Evolutionary conservation across 2,888 invertebrate species (phyloP).

Genomic region (Melieria omissa): DNA sequence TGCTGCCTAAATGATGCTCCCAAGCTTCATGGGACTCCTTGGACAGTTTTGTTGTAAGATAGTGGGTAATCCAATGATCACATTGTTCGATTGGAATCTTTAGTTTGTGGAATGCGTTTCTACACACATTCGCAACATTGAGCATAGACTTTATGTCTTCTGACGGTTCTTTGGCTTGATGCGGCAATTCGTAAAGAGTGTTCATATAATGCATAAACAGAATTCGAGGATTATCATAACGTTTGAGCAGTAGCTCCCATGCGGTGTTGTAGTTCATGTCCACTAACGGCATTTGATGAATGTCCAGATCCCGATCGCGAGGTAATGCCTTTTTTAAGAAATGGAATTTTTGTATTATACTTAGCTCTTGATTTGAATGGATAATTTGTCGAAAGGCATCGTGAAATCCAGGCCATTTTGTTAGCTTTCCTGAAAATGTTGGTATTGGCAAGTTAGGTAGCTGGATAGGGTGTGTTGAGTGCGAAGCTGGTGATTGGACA

Average conservation of each 20-base stretch:
- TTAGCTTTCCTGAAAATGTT: constrained; percentile 33
- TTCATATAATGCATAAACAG: constrained; percentile 11
- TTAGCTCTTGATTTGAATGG: constrained; percentile 28
- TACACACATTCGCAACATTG: constrained; percentile 6
- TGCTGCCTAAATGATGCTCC: constrained; percentile 1
- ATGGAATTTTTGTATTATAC: constrained; percentile 35
- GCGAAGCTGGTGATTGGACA: not conserved
- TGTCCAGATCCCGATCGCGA: constrained; percentile 21
- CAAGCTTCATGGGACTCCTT: constrained; percentile 1
- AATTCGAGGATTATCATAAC: constrained; percentile 15
- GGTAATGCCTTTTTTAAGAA: constrained; percentile 32
- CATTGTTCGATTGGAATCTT: not conserved
- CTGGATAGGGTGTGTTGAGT: not conserved
- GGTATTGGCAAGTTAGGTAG: constrained; percentile 27
- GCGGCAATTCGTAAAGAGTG: not conserved
- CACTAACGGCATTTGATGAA: constrained; percentile 12
- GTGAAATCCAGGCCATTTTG: constrained; percentile 30
- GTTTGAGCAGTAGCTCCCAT: constrained; percentile 2
- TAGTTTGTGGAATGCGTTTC: constrained; percentile 3
- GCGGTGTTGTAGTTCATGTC: constrained; percentile 7
- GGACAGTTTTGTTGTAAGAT: not conserved
- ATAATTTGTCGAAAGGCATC: constrained; percentile 26
- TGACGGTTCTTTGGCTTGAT: not conserved
- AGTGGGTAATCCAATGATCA: constrained; percentile 19
- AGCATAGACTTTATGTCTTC: constrained; percentile 15